These are phyloP conservation scores for Galbula dea DNA, from an alignment of 2,113 vertebrate genomes.

Conservation along the genomic window DNA sequence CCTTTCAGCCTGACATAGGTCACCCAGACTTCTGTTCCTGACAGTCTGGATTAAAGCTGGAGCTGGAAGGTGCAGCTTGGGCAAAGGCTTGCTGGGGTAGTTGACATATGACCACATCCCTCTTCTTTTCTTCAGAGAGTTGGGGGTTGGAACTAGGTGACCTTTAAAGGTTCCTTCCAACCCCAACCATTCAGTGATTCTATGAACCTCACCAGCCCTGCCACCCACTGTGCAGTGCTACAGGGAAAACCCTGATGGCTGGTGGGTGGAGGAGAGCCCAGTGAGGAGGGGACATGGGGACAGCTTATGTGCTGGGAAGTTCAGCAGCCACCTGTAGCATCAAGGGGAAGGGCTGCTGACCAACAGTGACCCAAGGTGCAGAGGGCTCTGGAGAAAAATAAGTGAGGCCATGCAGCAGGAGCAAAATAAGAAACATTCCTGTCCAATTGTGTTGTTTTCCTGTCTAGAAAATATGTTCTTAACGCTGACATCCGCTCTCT, in stretches of 20 bases:
- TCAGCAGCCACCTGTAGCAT: fast-evolving
- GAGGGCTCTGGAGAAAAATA: background rate
- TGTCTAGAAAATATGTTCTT: background rate
- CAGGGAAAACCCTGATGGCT: fast-evolving
- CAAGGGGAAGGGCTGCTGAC: background rate
- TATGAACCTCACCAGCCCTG: fast-evolving
- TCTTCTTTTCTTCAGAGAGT: background rate
- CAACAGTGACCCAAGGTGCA: background rate
- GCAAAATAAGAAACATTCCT: background rate
- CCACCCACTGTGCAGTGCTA: fast-evolving
- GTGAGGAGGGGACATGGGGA: too few species aligned
- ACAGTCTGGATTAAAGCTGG: fast-evolving
- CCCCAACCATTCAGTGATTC: too few species aligned
- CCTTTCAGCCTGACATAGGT: fast-evolving
- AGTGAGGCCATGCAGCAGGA: background rate
- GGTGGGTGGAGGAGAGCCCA: fast-evolving
- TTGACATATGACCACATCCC: fast-evolving
- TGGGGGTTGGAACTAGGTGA: too few species aligned
- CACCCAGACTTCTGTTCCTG: background rate
- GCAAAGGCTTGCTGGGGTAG: background rate
- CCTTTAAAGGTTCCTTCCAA: too few species aligned
- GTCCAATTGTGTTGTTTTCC: conserved; percentile 17
- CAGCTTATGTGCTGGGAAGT: fast-evolving
- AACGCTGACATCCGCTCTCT: background rate
- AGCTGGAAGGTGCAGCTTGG: background rate